Base-by-base conservation (phyloP, 1,140 invertebrate genomes). In the Thaumatotibia leucotreta region DNA sequence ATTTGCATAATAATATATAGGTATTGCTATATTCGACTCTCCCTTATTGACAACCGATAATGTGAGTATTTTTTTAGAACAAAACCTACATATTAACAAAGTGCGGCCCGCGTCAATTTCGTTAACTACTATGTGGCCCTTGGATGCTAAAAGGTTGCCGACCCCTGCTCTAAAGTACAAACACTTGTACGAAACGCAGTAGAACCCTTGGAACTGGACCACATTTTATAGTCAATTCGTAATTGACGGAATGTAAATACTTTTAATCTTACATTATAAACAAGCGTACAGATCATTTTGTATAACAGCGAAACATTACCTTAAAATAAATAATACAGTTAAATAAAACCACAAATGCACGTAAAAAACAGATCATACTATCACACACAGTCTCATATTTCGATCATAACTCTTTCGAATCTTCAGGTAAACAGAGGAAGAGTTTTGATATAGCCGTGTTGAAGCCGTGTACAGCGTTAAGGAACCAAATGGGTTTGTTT, bases 391-490 rank as follows among this genome's bases (percentile, higher is more conserved):
- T 54, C 35, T 69, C 22, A 68, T 9, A 49, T 62, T 32, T 14
- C 39, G 61, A 88, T 89, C 85, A 90, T 89, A 91, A 88, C 24
- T 91, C 86, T 64, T 91, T 91, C 74, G 75, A 86, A 65, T 94
- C 91, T 83, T 95, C 95, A 65, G 94, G 93, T 64, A 96, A 92
- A 84, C 95, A 95, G 71, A 95, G 86, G 78, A 96, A 96, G 74
- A 96, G 88, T 88, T 96, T 96, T 9, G 95, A 94, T 79, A 95
- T 96, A 45, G 91, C 79, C 58, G 93, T 79, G 72, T 95, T 96
- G 65, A 96, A 94, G 31, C 91, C 76, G 74, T 94, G 92, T 80
- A 93, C 93, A 1, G 88, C 83, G 22, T 80, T 79, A 33, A 91
- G 85, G 64, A 94, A 68, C 92, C 93, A 94, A 14, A 80, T 76